Conservation (phyloP, 1,140 invertebrate species). For the Bradysia coprophila region DNA sequence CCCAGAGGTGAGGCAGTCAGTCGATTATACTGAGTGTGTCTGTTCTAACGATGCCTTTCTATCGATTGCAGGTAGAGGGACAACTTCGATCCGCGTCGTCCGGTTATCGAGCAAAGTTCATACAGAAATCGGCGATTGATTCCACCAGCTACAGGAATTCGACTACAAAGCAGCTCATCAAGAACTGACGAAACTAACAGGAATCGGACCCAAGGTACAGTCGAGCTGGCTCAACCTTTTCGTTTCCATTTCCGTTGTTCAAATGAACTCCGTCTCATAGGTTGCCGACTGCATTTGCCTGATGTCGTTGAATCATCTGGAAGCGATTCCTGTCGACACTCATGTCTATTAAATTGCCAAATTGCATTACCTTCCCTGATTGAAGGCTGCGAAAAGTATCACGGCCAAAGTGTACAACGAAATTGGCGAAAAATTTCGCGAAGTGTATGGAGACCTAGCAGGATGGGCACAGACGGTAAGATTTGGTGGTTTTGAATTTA, state of each 20-base stretch:
- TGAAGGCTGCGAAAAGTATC: constrained; percentile 57
- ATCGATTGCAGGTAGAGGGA: constrained; percentile 35
- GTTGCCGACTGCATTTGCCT: constrained; percentile 97
- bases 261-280: too few relatives aligned
- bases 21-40: too few relatives aligned
- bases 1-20: too few relatives aligned
- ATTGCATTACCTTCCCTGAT: constrained; percentile 61
- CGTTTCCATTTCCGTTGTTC: too few relatives aligned
- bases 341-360: constrained; percentile 88
- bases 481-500: constrained; percentile 5
- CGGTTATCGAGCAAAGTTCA: constrained; percentile 82
- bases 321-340: constrained; percentile 87
- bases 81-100: constrained; percentile 64
- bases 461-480: constrained; percentile 91
- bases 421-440: constrained; percentile 63
- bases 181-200: constrained; percentile 57
- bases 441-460: constrained; percentile 68
- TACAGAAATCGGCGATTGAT: constrained; percentile 61
- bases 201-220: constrained; percentile 82
- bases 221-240: too few relatives aligned
- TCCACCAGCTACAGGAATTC: constrained; percentile 36
- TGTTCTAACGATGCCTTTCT: too few relatives aligned
- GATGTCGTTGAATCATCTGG: constrained; percentile 82
- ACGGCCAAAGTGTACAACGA: constrained; percentile 70
- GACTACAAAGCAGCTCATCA: constrained; percentile 53